Evolutionary conservation across 2,797 vertebrate genomes (phyloP), one percentile per base, ranked within the genome.

Genomic region (Myripristis jacobus): DNA sequence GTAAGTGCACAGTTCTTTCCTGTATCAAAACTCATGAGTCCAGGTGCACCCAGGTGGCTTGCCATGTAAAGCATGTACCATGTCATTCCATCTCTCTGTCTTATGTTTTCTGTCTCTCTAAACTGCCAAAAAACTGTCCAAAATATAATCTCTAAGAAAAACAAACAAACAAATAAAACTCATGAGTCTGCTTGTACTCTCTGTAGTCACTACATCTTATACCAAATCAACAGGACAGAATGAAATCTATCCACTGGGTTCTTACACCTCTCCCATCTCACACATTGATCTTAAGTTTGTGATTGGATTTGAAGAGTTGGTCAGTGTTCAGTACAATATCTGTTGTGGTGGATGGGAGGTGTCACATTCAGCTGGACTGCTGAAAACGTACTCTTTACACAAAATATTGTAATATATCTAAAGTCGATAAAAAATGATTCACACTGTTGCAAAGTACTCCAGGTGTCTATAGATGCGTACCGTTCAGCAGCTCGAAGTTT

Each of bases 401-500:
- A 4, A 44, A 15, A 44, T 44, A 31, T 31, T 8, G 34, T 6
- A 36, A 36, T 36, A 10, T 36, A 10, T 36, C 11, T 36, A 7
- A 1, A 8, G 8, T 7, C 11, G 11, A 29, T 0, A 10, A 2
- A 27, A 16, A 47, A 21, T 18, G 50, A 48, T 19, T 44, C n/a
- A 19, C 4, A 44, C 15, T 44, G 6, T 71, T 0, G 7, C 25
- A 24, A 24, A 46, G 13, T 7, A n/a, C 13, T 43, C 21, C 22
- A 10, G 4, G n/a, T 0, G 3, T 24, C 9, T 4, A 0, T 4
- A 15, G 29, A 13, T 24, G 2, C 31, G 0, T 78, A 98, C 97
- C 96, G 91, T 77, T 99, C 98, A 0, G 95, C 95, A 0, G 97
- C 95, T 36, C 97, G 79, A 73, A 99, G 96, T 81, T 99, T 98